Base-by-base conservation (phyloP, 2,113 vertebrate genomes). In the Podilymbus podiceps region DNA sequence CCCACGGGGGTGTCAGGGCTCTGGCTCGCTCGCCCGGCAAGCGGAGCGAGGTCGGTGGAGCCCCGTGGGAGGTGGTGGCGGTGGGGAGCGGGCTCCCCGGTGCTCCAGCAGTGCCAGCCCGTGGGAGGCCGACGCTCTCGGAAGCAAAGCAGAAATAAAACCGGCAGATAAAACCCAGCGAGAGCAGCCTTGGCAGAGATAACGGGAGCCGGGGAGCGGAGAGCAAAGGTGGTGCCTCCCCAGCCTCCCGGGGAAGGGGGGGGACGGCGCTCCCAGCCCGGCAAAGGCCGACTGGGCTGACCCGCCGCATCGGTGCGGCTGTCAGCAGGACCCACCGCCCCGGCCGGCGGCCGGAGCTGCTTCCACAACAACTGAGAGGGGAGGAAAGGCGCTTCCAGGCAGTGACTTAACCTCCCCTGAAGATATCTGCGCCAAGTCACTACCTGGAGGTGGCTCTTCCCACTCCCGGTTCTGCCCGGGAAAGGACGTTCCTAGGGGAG, bases 121-220 rank as follows among this genome's bases (percentile, higher is more conserved):
- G 13, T 2, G 5, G 38, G 49, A 10, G 10, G 46, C 28, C 6
- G 19, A 4, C 0, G 6, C 18, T 28, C 38, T 19, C 5, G 0
- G 53, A 14, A 67, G 40, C 13, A 7, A 33, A 28, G 53, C 8
- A 17, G 23, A 28, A 68, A 44, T 8, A 27, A 22, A 59, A 55
- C 12, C 0, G 1, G 10, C 3, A 62, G 64, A 30, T 22, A 35
- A 56, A 50, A 27, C 0, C 0, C 10, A 27, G 28, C 22, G 4
- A 6, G 35, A 50, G 56, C 27, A 28, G 63, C 69, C 77, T 15
- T 8, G 50, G 3, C 11, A 2, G 0, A 5, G 67, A 52, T 25
- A 60, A 47, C 0, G 5, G 33, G 59, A 78, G n/a, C 11, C 52
- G 31, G 50, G 1, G 7, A 25, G 21, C 6, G 1, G 2, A 10